Base-by-base conservation (phyloP, 2,797 vertebrate species). In the Mus spretus region DNA sequence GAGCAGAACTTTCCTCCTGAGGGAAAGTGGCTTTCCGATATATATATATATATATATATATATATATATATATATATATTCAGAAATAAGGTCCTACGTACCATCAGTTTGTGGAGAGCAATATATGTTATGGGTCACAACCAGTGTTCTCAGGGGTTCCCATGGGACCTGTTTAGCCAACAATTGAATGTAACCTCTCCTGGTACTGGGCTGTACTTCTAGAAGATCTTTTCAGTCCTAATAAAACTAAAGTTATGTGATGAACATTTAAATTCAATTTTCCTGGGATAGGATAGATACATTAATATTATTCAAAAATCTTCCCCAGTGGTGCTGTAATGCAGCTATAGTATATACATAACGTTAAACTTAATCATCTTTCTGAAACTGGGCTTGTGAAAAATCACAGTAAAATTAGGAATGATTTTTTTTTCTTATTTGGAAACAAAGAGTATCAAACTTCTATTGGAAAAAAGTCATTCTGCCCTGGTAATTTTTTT, bases 11-110 rank as follows among this genome's bases (percentile, higher is more conserved):
- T 98, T 97, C 98, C 98, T 98, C 97, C 97, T 98, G 98, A 99
- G 99, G 99, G 99, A 99, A 99, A 99, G 98, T 98, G 98, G 98
- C 98, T 99, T 99, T 99, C 99, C 99, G 57, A 5, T 2, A 59
- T 59, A 59, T 59, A 6, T 5, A 57, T 57, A 57, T 57, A 57
- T 20, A 57, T 57, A 50, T 50, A 50, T 6, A 50, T 50, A 50
- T 50, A 50, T 6, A 50, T 50, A 50, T 50, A 50, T 6, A 50
- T 50, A 50, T 47, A 47, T 40, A 1, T 74, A 0, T 4, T 75
- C 37, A 75, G 72, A 20, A 24, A 75, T 24, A 75, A 22, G 10
- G 20, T 40, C 37, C 24, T 75, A 40, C 37, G 24, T 75, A 40
- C 20, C 1, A 17, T n/a, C 13, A 70, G 31, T 8, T n/a, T n/a